These are phyloP conservation scores for Rhopalosiphum nymphaeae DNA, from an alignment of 2,888 invertebrate species.

Conservation along the genomic window DNA sequence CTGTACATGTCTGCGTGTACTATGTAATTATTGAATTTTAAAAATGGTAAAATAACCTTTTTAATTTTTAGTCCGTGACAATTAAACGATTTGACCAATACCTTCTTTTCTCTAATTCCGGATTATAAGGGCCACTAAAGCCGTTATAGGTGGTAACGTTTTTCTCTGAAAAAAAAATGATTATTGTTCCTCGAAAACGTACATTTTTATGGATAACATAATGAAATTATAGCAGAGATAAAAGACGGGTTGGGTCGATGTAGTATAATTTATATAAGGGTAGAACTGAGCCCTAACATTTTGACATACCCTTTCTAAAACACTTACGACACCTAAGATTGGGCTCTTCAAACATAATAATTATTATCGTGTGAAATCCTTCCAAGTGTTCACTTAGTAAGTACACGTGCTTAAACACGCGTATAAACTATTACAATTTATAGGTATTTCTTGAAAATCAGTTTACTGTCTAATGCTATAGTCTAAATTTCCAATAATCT, in stretches of 20 bases:
- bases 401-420: not conserved
- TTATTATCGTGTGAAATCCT: constrained; percentile 22
- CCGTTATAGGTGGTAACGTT: not conserved
- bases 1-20: not conserved
- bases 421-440: not conserved
- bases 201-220: constrained; percentile 7
- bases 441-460: not conserved
- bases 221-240: not conserved
- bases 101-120: not conserved
- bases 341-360: not conserved
- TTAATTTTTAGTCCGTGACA: not conserved
- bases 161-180: not conserved
- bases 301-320: not conserved
- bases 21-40: not conserved
- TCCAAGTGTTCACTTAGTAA: not conserved
- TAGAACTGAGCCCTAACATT: not conserved
- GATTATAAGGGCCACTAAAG: not conserved
- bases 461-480: not conserved
- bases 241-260: not conserved
- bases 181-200: not conserved
- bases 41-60: not conserved
- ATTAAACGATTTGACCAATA: constrained; percentile 4
- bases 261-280: not conserved
- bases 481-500: not conserved
- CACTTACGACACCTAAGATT: constrained; percentile 24